These are phyloP conservation scores for Coenonympha arcania DNA, from an alignment of 2,888 invertebrate genomes.

Conservation along the genomic window DNA sequence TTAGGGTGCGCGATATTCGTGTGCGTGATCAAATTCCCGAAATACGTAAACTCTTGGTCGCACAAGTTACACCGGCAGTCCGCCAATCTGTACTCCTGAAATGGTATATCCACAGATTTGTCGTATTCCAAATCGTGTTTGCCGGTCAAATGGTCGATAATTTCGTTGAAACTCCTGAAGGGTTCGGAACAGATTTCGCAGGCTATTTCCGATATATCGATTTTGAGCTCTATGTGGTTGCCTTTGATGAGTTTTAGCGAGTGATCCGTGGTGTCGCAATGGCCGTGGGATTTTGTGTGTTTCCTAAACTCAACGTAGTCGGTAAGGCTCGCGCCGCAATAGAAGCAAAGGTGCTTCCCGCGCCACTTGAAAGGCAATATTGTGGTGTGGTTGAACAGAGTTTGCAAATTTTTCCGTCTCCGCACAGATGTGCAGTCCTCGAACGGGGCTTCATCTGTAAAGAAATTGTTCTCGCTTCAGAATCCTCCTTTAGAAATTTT, in stretches of 20 bases:
- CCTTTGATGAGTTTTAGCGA: constrained; percentile 49
- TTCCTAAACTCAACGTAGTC: constrained; percentile 52
- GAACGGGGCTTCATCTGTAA: constrained; percentile 60
- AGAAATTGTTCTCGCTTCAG: constrained; percentile 53
- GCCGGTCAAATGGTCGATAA: constrained; percentile 52
- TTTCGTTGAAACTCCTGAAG: constrained; percentile 41
- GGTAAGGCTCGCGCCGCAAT: constrained; percentile 48
- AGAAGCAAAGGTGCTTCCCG: constrained; percentile 56
- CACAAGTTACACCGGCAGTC: constrained; percentile 52
- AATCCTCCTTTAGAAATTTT: constrained; percentile 31
- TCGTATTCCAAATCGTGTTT: constrained; percentile 55
- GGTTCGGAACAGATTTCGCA: constrained; percentile 54
- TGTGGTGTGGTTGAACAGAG: constrained; percentile 59
- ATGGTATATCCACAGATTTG: constrained; percentile 43
- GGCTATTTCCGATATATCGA: constrained; percentile 55
- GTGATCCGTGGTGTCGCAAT: constrained; percentile 45
- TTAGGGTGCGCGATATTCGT: constrained; percentile 48
- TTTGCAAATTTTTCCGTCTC: constrained; percentile 58
- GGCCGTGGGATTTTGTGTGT: constrained; percentile 53
- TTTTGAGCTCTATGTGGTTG: constrained; percentile 48
- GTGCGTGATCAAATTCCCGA: constrained; percentile 50
- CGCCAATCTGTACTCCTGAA: constrained; percentile 47
- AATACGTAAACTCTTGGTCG: constrained; percentile 46
- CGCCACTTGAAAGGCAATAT: constrained; percentile 65
- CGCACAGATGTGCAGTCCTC: constrained; percentile 47